Evolutionary conservation across 2,797 vertebrate genomes (phyloP), one percentile per base, ranked within the genome.

Genomic region (Trichosurus vulpecula): DNA sequence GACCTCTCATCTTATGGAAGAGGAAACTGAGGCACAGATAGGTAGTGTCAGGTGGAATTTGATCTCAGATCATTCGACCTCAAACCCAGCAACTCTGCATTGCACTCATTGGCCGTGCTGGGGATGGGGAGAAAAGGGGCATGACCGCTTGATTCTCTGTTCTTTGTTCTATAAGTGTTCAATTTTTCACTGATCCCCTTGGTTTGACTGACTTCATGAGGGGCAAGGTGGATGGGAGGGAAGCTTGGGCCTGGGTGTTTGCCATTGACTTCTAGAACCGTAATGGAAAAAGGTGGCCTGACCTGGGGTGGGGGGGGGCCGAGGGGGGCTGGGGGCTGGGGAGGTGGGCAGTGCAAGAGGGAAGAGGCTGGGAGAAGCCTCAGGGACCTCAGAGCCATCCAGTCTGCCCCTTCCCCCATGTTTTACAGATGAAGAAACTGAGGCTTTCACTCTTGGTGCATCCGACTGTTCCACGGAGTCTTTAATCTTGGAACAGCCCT

Each of bases 391-490:
- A 10, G 19, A 47, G n/a, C n/a, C 74, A 25, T 41, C n/a, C 19
- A 47, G n/a, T 6, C 6, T n/a, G 1, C 61, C 61, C 14, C 30
- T 11, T 5, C 1, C 0, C n/a, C n/a, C 6, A 3, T 16, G 3
- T 74, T 41, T 74, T 74, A 74, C n/a, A 74, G 66, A 41, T 41
- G 66, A 61, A 61, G 35, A 74, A 22, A 74, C 35, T 66, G 58
- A 74, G n/a, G n/a, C 27, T 90, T 19, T 25, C 35, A 94, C 57
- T 95, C 54, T 52, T 52, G 41, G 58, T 89, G 66, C 91, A 9
- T 94, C 66, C 30, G 52, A 9, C 29, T 56, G 11, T 81, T 56
- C 57, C 53, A 53, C 56, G 94, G 52, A 30, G 4, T 41, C n/a
- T n/a, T 61, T 66, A n/a, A n/a, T 66, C 35, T 41, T 30, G 1